Percentiles rank a stretch among this genome's conserved stretches.
phyloP scores from a whole-genome alignment of 2,113 vertebrate species.

The Hemiprocne comata region DNA sequence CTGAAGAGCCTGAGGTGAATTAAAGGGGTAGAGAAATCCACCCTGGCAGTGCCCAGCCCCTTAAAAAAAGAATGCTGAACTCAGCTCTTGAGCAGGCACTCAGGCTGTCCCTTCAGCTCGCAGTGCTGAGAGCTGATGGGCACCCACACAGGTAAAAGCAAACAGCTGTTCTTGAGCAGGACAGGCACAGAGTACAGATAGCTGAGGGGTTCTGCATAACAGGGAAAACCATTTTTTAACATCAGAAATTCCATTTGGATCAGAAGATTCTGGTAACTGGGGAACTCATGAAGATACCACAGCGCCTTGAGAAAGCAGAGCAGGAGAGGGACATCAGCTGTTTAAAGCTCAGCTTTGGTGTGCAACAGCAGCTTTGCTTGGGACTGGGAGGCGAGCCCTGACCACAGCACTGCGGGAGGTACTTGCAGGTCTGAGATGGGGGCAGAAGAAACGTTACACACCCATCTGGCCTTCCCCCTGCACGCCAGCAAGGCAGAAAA shows the following conservation, averaged over 20 bases:
- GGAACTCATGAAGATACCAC: neutral
- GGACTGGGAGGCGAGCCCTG: neutral
- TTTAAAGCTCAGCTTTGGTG: neutral
- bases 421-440: neutral
- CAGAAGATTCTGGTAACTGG: neutral
- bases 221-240: neutral
- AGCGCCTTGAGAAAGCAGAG: neutral
- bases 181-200: neutral
- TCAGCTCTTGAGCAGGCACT: neutral
- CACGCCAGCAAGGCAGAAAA: neutral
- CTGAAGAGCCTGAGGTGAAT: neutral
- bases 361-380: neutral
- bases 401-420: neutral
- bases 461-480: neutral
- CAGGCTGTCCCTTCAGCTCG: neutral
- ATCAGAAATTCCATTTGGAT: neutral
- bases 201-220: neutral
- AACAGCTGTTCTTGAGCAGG: neutral
- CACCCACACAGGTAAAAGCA: neutral
- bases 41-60: fast-evolving
- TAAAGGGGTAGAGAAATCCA: neutral
- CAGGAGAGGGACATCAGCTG: neutral
- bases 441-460: neutral
- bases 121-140: fast-evolving
- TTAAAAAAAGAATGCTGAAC: neutral